These are phyloP conservation scores for Brachylomia viminalis DNA, from an alignment of 2,888 invertebrate species.

Conservation along the genomic window DNA sequence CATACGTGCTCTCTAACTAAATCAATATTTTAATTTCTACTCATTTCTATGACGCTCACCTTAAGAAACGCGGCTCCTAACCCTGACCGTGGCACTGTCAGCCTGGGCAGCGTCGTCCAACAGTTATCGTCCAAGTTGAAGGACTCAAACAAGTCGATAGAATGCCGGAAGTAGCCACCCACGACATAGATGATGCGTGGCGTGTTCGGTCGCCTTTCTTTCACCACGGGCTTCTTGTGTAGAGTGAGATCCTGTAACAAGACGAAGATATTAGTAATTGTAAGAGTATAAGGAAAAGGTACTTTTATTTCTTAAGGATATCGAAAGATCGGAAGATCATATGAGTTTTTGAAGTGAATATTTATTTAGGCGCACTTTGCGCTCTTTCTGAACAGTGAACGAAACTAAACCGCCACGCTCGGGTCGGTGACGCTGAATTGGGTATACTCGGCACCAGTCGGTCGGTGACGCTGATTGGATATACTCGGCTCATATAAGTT, in stretches of 20 bases:
- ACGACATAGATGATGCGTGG: constrained; percentile 97
- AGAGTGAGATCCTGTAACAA: constrained; percentile 94
- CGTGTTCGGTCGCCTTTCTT: constrained; percentile 96
- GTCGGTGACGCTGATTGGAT: not conserved
- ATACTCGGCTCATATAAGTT: not conserved
- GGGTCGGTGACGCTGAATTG: not conserved
- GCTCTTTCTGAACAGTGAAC: not conserved
- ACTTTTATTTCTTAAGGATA: not conserved
- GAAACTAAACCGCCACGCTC: no score
- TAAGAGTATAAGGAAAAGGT: not conserved
- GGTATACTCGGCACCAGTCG: not conserved
- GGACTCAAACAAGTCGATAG: constrained; percentile 96
- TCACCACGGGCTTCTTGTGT: constrained; percentile 96
- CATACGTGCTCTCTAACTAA: not conserved
- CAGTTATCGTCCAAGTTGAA: constrained; percentile 96
- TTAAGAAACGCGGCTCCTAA: constrained; percentile 96
- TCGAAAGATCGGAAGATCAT: not conserved
- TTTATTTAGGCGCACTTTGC: not conserved
- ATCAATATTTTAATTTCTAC: not conserved
- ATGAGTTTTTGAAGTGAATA: not conserved
- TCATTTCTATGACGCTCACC: constrained; percentile 75
- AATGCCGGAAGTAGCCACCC: constrained; percentile 96
- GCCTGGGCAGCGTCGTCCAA: constrained; percentile 95
- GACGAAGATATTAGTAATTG: not conserved
- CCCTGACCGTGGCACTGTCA: constrained; percentile 97